Evolutionary conservation across 30 jellyfish, hydroid and myxozoan species (phyloP).

Genomic region (Turritopsis dohrnii): DNA sequence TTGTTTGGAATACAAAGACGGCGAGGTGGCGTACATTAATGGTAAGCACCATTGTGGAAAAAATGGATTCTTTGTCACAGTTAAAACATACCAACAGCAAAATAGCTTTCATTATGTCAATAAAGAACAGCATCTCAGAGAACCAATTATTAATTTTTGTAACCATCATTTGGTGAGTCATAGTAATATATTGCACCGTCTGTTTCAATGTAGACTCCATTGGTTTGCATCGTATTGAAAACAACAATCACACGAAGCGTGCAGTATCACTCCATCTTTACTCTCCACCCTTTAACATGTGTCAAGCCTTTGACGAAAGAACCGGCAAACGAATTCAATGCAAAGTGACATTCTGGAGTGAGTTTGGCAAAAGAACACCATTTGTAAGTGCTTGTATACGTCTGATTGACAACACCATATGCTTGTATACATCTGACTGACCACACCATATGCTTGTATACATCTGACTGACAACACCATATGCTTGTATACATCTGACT

Average conservation of each 20-base stretch:
- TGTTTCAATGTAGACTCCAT: slow-evolving; percentile 50
- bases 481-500: too few relatives aligned
- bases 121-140: too few relatives aligned
- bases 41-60: slow-evolving; percentile 48
- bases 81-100: too few relatives aligned
- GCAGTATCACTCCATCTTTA: slow-evolving; percentile 83
- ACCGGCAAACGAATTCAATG: slow-evolving; percentile 69
- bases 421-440: too few relatives aligned
- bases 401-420: too few relatives aligned
- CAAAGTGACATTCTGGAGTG: slow-evolving; percentile 83
- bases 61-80: too few relatives aligned
- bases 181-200: too few relatives aligned
- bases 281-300: slow-evolving; percentile 78
- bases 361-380: slow-evolving; percentile 76
- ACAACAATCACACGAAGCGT: slow-evolving; percentile 65
- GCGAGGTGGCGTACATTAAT: slow-evolving; percentile 80
- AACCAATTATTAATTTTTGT: too few relatives aligned
- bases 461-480: too few relatives aligned
- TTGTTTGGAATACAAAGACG: slow-evolving; percentile 28
- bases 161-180: too few relatives aligned
- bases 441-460: too few relatives aligned
- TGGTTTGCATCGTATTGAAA: slow-evolving; percentile 94
- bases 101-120: too few relatives aligned
- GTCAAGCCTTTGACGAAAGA: slow-evolving; percentile 80
- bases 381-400: slow-evolving; percentile 48